These are phyloP conservation scores for Tipula confusa DNA, from an alignment of 2,888 invertebrate species.

Conservation along the genomic window DNA sequence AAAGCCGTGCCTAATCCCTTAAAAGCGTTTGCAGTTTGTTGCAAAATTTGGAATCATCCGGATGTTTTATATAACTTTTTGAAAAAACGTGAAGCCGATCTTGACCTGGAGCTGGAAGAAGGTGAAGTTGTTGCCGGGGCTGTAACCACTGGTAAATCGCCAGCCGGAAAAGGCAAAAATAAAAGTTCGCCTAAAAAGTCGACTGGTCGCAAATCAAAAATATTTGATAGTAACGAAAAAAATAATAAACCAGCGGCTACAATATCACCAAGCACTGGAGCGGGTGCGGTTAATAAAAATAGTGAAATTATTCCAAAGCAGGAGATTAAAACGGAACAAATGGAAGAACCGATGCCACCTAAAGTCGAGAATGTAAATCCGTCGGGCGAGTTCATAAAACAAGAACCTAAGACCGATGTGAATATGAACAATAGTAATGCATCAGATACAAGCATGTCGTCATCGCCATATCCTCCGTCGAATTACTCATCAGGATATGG, in stretches of 20 bases:
- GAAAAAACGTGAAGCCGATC: constrained; percentile 71
- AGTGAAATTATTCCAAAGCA: background rate
- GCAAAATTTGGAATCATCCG: constrained; percentile 97
- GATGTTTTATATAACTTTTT: constrained; percentile 86
- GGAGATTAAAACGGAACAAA: constrained; percentile 40
- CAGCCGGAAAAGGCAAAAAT: constrained; percentile 32
- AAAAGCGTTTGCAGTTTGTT: constrained; percentile 97
- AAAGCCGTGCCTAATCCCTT: constrained; percentile 90
- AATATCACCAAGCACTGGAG: constrained; percentile 50
- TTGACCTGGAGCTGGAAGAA: constrained; percentile 79
- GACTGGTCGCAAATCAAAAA: constrained; percentile 32
- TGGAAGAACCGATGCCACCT: constrained; percentile 34
- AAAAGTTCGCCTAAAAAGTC: constrained; percentile 39
- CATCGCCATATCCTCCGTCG: constrained; percentile 7
- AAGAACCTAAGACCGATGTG: background rate
- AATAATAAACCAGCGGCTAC: constrained; percentile 51
- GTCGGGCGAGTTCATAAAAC: background rate
- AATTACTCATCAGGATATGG: constrained; percentile 13
- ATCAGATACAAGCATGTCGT: background rate
- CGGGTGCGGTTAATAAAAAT: background rate
- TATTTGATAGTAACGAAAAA: constrained; percentile 20
- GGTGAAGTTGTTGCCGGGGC: constrained; percentile 51
- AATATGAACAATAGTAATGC: background rate
- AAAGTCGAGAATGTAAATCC: background rate
- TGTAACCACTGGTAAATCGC: background rate